These are phyloP conservation scores for Borostomias antarcticus DNA, from an alignment of 2,797 vertebrate genomes.

Conservation along the genomic window DNA sequence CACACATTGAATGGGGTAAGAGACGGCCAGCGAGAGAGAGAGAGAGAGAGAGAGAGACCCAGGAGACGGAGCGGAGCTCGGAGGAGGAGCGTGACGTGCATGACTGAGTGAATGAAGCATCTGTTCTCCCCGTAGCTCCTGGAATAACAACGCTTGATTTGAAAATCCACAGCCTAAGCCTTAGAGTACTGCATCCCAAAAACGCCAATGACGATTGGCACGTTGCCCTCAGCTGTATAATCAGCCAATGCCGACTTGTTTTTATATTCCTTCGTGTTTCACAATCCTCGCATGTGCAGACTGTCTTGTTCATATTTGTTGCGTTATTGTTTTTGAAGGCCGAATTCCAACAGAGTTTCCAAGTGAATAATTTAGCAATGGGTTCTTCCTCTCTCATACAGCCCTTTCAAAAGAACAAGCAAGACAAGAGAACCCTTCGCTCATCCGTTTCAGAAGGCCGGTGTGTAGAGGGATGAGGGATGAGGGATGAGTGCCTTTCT, in stretches of 20 bases:
- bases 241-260: constrained; percentile 1
- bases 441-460: too few relatives aligned
- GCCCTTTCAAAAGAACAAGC: background rate
- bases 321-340: background rate
- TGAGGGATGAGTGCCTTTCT: too few relatives aligned
- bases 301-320: background rate
- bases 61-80: constrained; percentile 31
- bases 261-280: background rate
- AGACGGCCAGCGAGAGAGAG: constrained; percentile 2
- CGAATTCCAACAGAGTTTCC: background rate
- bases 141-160: constrained; percentile 67
- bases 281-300: background rate
- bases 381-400: background rate
- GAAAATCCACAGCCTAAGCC: constrained; percentile 48
- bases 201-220: constrained; percentile 14
- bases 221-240: background rate
- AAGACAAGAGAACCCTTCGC: too few relatives aligned
- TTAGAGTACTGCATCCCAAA: constrained; percentile 5
- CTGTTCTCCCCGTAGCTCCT: constrained; percentile 58
- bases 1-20: background rate
- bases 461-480: too few relatives aligned
- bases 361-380: background rate
- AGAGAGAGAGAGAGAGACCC: constrained; percentile 25
- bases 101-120: constrained; percentile 66
- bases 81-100: constrained; percentile 45